Conservation (phyloP, 2,113 vertebrate genomes). For the Bos indicus region DNA sequence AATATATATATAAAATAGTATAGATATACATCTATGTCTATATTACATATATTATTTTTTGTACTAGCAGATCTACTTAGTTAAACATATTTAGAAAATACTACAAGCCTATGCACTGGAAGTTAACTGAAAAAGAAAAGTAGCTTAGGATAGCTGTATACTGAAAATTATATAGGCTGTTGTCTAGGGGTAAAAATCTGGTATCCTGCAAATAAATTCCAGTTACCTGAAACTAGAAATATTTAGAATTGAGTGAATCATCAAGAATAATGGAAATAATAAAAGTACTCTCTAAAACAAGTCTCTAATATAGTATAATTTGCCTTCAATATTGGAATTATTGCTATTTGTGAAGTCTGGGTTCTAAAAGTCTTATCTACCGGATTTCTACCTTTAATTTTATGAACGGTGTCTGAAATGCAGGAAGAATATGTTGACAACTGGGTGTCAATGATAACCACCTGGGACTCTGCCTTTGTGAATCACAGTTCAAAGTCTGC, state of each 20-base stretch:
- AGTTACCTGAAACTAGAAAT: not conserved
- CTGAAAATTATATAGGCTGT: not conserved
- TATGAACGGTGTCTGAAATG: constrained; percentile 52
- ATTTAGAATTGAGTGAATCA: not conserved
- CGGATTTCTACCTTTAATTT: constrained; percentile 24
- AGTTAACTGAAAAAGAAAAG: not conserved
- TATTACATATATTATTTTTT: not conserved
- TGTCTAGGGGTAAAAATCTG: not conserved
- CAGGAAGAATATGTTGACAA: constrained; percentile 41
- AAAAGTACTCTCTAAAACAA: not conserved
- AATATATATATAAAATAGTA: not conserved
- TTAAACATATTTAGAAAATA: not conserved
- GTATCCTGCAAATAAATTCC: not conserved
- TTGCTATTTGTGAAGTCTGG: constrained; percentile 42
- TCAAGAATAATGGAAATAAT: not conserved
- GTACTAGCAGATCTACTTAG: not conserved
- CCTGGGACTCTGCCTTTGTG: constrained; percentile 62
- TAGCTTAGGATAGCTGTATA: not conserved
- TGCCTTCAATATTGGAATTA: constrained; percentile 12
- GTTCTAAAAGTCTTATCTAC: not conserved
- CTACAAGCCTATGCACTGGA: not conserved
- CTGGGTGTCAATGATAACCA: constrained; percentile 46
- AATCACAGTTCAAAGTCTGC: constrained; percentile 49
- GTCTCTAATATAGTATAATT: not conserved
- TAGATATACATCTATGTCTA: not conserved